These are phyloP conservation scores for Lithobates pipiens DNA, from an alignment of 2,797 vertebrate species.

Conservation along the genomic window DNA sequence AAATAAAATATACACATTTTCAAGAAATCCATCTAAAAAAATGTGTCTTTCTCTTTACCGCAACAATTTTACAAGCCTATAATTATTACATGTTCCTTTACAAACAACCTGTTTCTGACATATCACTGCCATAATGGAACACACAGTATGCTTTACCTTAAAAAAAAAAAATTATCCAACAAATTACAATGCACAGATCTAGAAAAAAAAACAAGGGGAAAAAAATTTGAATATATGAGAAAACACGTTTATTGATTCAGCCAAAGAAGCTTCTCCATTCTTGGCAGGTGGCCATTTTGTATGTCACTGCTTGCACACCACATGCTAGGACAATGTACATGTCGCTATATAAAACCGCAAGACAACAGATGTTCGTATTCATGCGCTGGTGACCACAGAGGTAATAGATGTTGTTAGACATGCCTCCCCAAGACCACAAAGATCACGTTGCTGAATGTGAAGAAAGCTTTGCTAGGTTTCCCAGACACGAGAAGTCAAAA, in stretches of 20 bases:
- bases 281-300: constrained; percentile 44
- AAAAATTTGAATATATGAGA: neutral
- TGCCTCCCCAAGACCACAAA: constrained; percentile 51
- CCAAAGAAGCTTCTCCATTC: constrained; percentile 17
- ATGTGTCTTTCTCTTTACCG: constrained; percentile 38
- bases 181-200: constrained; percentile 1
- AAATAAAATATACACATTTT: neutral
- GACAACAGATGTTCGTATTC: constrained; percentile 44
- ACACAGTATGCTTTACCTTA: constrained; percentile 15
- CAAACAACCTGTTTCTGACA: constrained; percentile 34
- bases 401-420: constrained; percentile 62
- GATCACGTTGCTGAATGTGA: constrained; percentile 56
- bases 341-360: constrained; percentile 56
- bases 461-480: constrained; percentile 54
- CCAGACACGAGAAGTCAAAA: constrained; percentile 56
- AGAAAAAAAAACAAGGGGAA: neutral
- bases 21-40: constrained; percentile 29
- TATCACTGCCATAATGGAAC: constrained; percentile 19
- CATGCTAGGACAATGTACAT: constrained; percentile 29
- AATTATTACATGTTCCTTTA: constrained; percentile 31
- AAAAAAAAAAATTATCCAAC: constrained; percentile 9
- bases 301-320: constrained; percentile 37
- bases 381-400: constrained; percentile 42
- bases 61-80: constrained; percentile 44
- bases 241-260: neutral